A percentile compares a stretch with the other conserved stretches of the same genome.
phyloP scores from a whole-genome alignment of 2,888 invertebrate species.

The Leptopilina myrica region DNA sequence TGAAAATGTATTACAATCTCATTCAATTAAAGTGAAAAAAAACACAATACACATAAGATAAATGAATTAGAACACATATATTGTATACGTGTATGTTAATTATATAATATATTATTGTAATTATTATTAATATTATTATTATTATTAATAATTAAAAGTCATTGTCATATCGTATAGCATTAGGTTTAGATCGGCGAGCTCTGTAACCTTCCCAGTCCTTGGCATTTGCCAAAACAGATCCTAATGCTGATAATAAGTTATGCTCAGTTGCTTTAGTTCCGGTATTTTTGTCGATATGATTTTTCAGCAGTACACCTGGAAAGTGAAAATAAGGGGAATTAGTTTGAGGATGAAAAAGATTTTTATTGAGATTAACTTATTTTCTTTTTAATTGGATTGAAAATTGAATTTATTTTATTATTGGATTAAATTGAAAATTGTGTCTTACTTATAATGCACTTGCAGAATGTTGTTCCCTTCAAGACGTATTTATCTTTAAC shows the following conservation, averaged over 20 bases:
- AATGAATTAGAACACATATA: neutral
- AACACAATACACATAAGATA: constrained; percentile 5
- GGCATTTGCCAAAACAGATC: constrained; percentile 27
- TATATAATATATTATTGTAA: neutral
- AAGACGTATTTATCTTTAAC: constrained; percentile 27
- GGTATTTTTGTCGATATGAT: constrained; percentile 23
- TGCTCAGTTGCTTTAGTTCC: constrained; percentile 29
- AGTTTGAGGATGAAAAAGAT: neutral
- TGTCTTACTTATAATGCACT: constrained; percentile 30
- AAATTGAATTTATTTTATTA: too few relatives aligned
- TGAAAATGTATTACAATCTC: neutral
- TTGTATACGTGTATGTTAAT: neutral
- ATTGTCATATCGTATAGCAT: neutral
- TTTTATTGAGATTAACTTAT: too few relatives aligned
- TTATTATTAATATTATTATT: neutral
- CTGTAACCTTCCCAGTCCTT: constrained; percentile 37
- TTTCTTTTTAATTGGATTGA: too few relatives aligned
- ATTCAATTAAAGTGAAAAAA: neutral
- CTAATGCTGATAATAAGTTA: constrained; percentile 25
- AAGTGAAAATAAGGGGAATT: neutral
- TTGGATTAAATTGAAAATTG: neutral
- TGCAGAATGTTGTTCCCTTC: constrained; percentile 34
- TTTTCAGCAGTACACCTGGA: constrained; percentile 12
- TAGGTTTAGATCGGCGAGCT: constrained; percentile 19
- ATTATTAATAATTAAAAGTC: constrained; percentile 3